Evolutionary conservation across 2,113 vertebrate species (phyloP).

Genomic region (Leucopsar rothschildi): DNA sequence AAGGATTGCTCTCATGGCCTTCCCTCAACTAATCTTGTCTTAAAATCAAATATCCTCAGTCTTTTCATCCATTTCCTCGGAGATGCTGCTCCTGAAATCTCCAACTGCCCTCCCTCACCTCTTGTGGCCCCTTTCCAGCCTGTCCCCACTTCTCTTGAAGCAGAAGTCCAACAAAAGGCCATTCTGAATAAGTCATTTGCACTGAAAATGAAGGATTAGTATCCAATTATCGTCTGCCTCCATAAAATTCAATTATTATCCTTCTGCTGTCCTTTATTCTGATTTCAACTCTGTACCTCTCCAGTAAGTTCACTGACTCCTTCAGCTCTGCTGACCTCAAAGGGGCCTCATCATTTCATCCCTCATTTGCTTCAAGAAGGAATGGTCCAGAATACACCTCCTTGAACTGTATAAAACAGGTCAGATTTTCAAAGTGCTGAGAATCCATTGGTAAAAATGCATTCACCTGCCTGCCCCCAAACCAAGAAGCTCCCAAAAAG

Average conservation of each 20-base stretch:
- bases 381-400: neutral
- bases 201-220: neutral
- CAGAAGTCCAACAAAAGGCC: neutral
- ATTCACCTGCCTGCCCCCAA: accelerated
- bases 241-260: neutral
- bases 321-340: neutral
- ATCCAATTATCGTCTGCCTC: neutral
- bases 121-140: neutral
- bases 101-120: neutral
- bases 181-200: neutral
- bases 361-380: neutral
- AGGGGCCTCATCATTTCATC: neutral
- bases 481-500: neutral
- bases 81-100: neutral
- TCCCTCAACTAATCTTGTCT: neutral
- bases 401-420: neutral
- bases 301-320: neutral
- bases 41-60: neutral
- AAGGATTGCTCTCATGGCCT: neutral
- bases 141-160: neutral
- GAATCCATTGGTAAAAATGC: neutral
- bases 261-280: neutral
- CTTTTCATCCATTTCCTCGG: neutral
- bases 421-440: neutral
- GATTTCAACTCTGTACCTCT: neutral